Evolutionary conservation across 2,113 vertebrate species (phyloP).

Genomic region (Mesembrinibis cayennensis): DNA sequence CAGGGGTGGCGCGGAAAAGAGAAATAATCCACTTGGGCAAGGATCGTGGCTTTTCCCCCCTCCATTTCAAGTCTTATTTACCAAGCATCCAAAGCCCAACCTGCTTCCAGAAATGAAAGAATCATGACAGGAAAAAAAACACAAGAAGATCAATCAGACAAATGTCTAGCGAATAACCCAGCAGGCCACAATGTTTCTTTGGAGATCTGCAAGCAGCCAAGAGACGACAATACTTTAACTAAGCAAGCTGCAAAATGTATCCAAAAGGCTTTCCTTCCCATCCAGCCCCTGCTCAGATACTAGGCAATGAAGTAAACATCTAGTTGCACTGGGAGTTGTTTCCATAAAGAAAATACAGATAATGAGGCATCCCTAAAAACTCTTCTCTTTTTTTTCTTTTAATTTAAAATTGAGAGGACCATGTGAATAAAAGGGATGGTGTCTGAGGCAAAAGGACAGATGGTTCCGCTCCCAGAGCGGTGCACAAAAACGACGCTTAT

Average conservation of each 20-base stretch:
- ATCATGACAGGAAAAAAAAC: background rate
- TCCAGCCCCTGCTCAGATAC: background rate
- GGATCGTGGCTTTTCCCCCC: background rate
- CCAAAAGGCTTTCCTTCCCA: background rate
- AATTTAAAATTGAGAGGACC: background rate
- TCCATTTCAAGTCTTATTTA: background rate
- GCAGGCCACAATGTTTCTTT: background rate
- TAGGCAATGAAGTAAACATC: background rate
- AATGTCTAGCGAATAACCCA: background rate
- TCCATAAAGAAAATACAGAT: background rate
- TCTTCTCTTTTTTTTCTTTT: background rate
- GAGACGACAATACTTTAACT: slow-evolving; percentile 1
- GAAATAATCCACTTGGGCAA: background rate
- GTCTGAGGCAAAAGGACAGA: slow-evolving; percentile 26
- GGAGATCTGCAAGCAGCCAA: background rate
- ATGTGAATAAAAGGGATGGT: background rate
- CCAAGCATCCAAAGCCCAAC: background rate
- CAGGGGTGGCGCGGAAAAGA: background rate
- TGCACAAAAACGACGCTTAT: background rate
- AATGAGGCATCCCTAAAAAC: background rate
- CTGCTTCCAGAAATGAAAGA: background rate
- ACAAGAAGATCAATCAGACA: background rate
- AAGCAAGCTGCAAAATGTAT: background rate
- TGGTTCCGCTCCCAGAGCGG: background rate
- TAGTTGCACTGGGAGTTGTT: background rate